Base-by-base conservation (phyloP, 2,113 vertebrate species). In the Limnothrissa miodon region DNA sequence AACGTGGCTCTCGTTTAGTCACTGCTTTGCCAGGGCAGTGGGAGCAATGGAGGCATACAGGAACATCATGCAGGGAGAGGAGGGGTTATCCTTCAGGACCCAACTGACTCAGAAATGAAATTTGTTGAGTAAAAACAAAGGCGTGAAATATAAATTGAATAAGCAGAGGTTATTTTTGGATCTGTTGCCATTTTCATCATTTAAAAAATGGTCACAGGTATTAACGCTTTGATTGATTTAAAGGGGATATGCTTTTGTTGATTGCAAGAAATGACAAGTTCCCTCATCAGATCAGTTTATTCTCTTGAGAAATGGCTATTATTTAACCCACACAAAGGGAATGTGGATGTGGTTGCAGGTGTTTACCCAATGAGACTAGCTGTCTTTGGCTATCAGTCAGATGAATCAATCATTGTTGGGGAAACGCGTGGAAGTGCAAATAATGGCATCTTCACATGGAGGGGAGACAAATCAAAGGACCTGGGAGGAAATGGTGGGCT, bases 1-100 rank as follows among this genome's bases (percentile, higher is more conserved):
- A 94, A 94, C 92, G 91, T 93, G 59, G n/a, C 66, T 90, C 86
- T 89, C 87, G 86, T 87, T 83, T 80, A 2, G 81, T 42, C 42
- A 42, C 42, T 42, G 42, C 42, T 42, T 4, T 81, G 86, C 70
- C 83, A 80, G 83, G 80, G 89, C 87, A 88, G 33, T 33, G 66
- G 25, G 33, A 39, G 29, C 29, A 15, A 29, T 36, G 29, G 29
- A 11, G 15, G 15, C 62, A 33, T 3, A 11, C 33, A 29, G 62
- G 62, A 21, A 23, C 48, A 53, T 53, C 11, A 21, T 13, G 59
- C n/a, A 7, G 53, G 53, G 53, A 23, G 53, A 25, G 23, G 53
- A 6, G 5, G 23, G 59, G 59, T 74, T 29, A 56, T 9, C 29
- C 36, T 4, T 74, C 13, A 33, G 66, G 33, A 36, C 29, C 66